phyloP scores from a whole-genome alignment of 2,113 vertebrate species.

The Semnopithecus entellus region DNA sequence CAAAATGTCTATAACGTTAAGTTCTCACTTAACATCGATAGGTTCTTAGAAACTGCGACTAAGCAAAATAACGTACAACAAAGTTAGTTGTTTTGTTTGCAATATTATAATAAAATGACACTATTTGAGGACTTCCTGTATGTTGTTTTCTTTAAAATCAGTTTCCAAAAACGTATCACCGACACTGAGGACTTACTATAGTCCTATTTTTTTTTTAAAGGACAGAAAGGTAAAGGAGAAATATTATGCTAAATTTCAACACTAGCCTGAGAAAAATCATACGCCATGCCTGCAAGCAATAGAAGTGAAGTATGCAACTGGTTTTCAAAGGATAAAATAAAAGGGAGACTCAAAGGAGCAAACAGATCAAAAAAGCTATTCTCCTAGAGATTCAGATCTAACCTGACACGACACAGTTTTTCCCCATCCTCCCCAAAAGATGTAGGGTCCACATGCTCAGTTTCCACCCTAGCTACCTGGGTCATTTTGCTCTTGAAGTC shows the following conservation, averaged over 20 bases:
- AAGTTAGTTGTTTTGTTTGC: background rate
- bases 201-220: background rate
- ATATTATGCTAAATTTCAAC: background rate
- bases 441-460: background rate
- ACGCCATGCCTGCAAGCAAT: background rate
- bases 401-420: background rate
- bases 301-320: background rate
- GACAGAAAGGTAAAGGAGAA: background rate
- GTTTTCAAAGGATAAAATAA: background rate
- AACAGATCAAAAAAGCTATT: background rate
- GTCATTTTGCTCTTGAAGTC: background rate
- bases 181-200: background rate
- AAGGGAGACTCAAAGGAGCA: background rate
- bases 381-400: background rate
- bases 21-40: background rate
- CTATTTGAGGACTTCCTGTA: background rate
- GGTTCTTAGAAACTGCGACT: background rate
- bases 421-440: background rate
- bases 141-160: background rate
- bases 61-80: background rate
- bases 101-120: background rate
- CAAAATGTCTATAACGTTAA: background rate
- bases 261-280: background rate
- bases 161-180: background rate
- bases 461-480: background rate